Evolutionary conservation across 1,140 invertebrate genomes (phyloP).

Genomic region (Philaenus spumarius): DNA sequence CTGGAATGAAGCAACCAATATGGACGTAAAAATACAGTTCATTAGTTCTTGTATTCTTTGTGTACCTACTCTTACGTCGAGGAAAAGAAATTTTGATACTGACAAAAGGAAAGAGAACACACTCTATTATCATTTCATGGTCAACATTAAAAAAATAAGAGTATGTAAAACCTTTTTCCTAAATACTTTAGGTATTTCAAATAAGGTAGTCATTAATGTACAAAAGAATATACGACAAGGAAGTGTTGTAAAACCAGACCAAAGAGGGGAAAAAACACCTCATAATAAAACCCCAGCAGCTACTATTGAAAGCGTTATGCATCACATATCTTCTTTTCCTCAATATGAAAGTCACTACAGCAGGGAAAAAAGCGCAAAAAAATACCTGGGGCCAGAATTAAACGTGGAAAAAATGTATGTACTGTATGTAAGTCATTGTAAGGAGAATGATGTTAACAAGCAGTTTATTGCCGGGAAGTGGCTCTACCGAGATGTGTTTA

Average conservation of each 20-base stretch:
- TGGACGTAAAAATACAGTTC: constrained; percentile 11
- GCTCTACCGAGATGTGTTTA: background rate
- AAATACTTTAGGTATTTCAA: constrained; percentile 10
- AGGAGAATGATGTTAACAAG: background rate
- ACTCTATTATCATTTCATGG: constrained; percentile 1
- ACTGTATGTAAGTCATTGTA: background rate
- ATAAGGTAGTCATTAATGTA: constrained; percentile 4
- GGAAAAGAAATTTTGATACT: constrained; percentile 10
- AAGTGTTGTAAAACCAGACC: constrained; percentile 3
- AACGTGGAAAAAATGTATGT: constrained; percentile 8
- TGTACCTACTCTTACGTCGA: background rate
- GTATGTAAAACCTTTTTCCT: no score
- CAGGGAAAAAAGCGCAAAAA: background rate
- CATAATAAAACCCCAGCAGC: constrained; percentile 6
- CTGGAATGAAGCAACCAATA: constrained; percentile 8
- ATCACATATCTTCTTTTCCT: constrained; percentile 7
- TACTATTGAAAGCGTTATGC: background rate
- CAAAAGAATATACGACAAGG: constrained; percentile 5
- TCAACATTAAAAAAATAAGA: constrained; percentile 6
- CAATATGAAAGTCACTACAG: no score
- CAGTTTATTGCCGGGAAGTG: background rate
- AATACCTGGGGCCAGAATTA: constrained; percentile 9
- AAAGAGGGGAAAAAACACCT: background rate
- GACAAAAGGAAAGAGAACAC: constrained; percentile 5
- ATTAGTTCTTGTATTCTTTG: background rate